Evolutionary conservation across 2,113 vertebrate species (phyloP), one percentile per base, ranked within the genome.

Genomic region (Phyllostomus hastatus): DNA sequence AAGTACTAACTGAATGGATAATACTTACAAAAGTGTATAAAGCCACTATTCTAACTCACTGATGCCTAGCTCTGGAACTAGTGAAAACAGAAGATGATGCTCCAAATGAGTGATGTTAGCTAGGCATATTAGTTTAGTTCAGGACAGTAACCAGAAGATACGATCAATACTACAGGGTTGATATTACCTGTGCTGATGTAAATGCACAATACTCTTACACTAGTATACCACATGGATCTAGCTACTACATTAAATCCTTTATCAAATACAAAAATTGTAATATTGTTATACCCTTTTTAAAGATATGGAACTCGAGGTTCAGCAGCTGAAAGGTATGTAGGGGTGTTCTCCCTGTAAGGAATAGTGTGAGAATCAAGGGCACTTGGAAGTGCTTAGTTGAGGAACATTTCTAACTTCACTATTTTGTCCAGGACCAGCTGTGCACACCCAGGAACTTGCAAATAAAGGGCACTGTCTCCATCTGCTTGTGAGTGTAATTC

Each of bases 391-490:
- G 35, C 17, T 19, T 19, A 61, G 46, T 19, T 33, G 16, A 16
- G 33, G 2, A 88, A 75, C 35, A 81, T 88, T 70, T 12, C 12
- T 78, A 50, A 75, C 16, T 73, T 89, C 22, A 66, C 20, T 72
- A 1, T 69, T 79, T 76, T 50, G 10, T 66, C 59, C 10, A 90
- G 33, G 50, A 81, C 52, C 76, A 79, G 83, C 11, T 72, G 5
- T 69, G 59, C 24, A 28, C 15, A 33, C 59, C 33, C 24, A 87
- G 26, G 9, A 88, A 93, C 76, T 64, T 84, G 57, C 38, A 92
- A 70, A 67, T 94, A 93, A 97, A 96, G 84, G 90, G 59, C 70
- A 82, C 17, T 54, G 11, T 93, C 22, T 84, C 50, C 76, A 38
- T 70, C 59, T 67, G 38, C 10, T 87, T 69, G 80, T 43, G 92